Evolutionary conservation across 2,113 vertebrate species (phyloP).

Genomic region (Syngnathus floridae): DNA sequence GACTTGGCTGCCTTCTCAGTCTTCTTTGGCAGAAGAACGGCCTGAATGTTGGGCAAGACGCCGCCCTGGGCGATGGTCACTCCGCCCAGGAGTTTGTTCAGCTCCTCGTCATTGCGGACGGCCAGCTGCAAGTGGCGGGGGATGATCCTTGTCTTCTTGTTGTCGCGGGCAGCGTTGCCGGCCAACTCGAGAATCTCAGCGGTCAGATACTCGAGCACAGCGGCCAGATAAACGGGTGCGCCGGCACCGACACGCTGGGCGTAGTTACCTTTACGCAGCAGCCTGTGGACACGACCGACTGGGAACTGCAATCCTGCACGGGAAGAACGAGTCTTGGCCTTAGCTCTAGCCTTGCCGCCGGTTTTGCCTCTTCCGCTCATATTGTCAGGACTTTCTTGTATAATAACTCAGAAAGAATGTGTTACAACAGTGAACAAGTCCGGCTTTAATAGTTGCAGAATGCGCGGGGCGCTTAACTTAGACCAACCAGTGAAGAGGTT

Average conservation of each 20-base stretch:
- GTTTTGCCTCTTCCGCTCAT: too few relatives aligned
- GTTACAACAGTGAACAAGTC: too few relatives aligned
- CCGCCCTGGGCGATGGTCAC: constrained; percentile 1
- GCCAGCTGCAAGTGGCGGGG: not conserved
- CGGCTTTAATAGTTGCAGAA: too few relatives aligned
- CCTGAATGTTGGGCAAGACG: not conserved
- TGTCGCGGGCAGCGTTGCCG: not conserved
- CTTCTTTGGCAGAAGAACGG: not conserved
- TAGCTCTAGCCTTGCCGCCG: not conserved
- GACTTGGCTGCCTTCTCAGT: not conserved
- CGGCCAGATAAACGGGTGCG: not conserved
- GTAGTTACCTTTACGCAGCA: not conserved
- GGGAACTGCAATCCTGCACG: not conserved
- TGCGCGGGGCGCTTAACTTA: too few relatives aligned
- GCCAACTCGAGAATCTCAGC: constrained; percentile 1
- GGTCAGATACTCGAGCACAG: not conserved
- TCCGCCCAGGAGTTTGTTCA: not conserved
- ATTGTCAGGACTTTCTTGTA: too few relatives aligned
- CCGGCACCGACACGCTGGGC: not conserved
- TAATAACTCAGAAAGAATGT: too few relatives aligned
- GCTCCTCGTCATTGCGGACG: constrained; percentile 1
- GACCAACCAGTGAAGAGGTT: too few relatives aligned
- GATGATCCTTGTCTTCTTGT: constrained; percentile 2
- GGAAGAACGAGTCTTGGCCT: constrained; percentile 3
- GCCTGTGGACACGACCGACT: not conserved